Base-by-base conservation (phyloP, 2,888 invertebrate genomes). In the Ochlodes sylvanus region DNA sequence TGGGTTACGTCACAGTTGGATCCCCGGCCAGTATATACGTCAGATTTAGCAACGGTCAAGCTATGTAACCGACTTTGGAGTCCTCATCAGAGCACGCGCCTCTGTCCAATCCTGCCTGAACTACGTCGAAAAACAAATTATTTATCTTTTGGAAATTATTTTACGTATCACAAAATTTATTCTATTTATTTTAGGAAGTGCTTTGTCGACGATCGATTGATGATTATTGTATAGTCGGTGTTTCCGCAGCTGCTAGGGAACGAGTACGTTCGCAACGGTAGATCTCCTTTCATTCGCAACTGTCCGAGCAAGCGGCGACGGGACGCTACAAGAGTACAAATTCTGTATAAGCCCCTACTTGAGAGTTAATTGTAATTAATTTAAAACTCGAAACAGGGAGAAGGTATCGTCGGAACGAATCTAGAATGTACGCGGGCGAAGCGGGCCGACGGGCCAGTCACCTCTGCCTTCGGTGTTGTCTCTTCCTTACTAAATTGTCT, bases 271-370 rank as follows among this genome's bases (percentile, higher is more conserved):
- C 57, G 52, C n/a, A n/a, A n/a, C 67, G 62, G 56, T 58, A 62
- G 68, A 70, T 73, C 69, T 67, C 58, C 72, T 74, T 73, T 75
- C 70, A 67, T 75, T 75, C 70, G 72, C 75, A 68, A 70, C 70
- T 71, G 75, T 75, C 70, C 70, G 75, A 75, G 83, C 83, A 82
- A 84, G 85, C 85, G 87, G 86, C 90, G 89, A 86, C 86, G 87
- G 88, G 85, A 91, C 87, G 87, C 88, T 88, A 82, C 76, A 94
- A 95, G 94, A 96, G 95, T 95, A 96, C 95, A 95, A 96, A 95
- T 95, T 95, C 95, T 94, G 94, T 95, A 94, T 94, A 94, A 94
- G 94, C 94, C 94, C 94, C 94, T 89, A 88, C 86, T 87, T 85
- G 89, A 87, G 85, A 88, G 88, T 87, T 90, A 89, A 88, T 89